These are phyloP conservation scores for Hoplostethus mediterraneus DNA, from an alignment of 2,797 vertebrate genomes.

Conservation along the genomic window DNA sequence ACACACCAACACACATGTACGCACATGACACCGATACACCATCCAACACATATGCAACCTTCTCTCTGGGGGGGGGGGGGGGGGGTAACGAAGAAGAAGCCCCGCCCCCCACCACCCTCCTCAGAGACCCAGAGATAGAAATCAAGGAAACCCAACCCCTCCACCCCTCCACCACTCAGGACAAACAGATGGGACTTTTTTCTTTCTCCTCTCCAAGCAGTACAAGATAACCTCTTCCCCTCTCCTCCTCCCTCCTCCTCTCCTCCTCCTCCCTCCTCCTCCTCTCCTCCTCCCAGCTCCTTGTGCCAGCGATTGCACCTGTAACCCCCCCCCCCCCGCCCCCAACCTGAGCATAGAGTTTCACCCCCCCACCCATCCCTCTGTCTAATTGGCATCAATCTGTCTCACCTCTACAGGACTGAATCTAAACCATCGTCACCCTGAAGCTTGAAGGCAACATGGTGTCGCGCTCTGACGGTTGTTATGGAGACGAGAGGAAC, in stretches of 20 bases:
- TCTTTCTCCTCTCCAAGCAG: slow-evolving; percentile 48
- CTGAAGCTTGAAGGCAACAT: too few relatives aligned
- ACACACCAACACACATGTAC: not conserved
- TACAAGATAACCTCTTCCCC: slow-evolving; percentile 84
- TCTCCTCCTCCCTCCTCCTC: slow-evolving; percentile 16
- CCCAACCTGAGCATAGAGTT: slow-evolving; percentile 59
- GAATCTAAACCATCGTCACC: too few relatives aligned
- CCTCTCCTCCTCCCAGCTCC: slow-evolving; percentile 42
- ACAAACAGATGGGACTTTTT: slow-evolving; percentile 88
- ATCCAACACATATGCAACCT: not conserved
- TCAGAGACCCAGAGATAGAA: slow-evolving; percentile 74
- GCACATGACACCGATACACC: too few relatives aligned
- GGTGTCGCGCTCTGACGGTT: too few relatives aligned
- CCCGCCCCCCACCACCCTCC: too few relatives aligned
- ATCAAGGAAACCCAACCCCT: slow-evolving; percentile 87
- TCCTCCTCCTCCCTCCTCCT: slow-evolving; percentile 53
- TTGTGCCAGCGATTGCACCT: slow-evolving; percentile 77
- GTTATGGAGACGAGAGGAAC: too few relatives aligned
- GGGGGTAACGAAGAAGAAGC: not conserved
- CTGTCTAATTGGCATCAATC: slow-evolving; percentile 34
- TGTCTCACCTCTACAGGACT: too few relatives aligned
- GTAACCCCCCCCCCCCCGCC: slow-evolving; percentile 70
- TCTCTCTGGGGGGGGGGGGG: not conserved
- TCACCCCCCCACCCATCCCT: slow-evolving; percentile 34
- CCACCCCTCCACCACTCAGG: slow-evolving; percentile 71